Base-by-base conservation (phyloP, 2,888 invertebrate species). In the Erannis defoliaria region DNA sequence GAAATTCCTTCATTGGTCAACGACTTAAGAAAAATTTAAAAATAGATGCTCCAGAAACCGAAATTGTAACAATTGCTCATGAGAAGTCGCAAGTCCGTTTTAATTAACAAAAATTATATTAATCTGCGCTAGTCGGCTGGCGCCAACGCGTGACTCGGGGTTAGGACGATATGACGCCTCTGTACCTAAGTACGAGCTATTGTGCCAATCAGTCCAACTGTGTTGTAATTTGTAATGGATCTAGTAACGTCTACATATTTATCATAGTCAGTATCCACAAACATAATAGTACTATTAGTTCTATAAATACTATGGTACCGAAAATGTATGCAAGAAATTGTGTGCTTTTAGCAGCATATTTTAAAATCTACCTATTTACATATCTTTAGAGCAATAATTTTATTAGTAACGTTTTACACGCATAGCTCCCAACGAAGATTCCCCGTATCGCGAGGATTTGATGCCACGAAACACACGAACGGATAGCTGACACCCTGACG, bases 71-170 rank as follows among this genome's bases (percentile, higher is more conserved):
- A 89, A 88, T 90, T 86, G 84, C 69, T 71, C 75, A 71, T 75
- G 79, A 78, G 83, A 80, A 71, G 77, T 76, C 73, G 75, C 81
- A 84, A 86, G 82, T 83, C 77, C 79, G 76, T 81, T 79, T 82
- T 81, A 90, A 90, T 91, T 90, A 89, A 88, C 78, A 84, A 89
- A 90, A 88, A 86, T 80, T 83, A 83, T 83, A 83, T 85, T 89
- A 86, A 88, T 87, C 84, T 82, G 78, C 78, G 68, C 74, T 71
- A 72, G 77, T 74, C 70, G 62, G 12, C 19, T 46, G 46, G 31
- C 46, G 46, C 31, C 88, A 78, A 74, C 74, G 80, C 71, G 71
- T 73, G 62, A 26, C 71, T 71, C 53, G 59, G 58, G 48, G 55
- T 68, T 70, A 61, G 67, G 66, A 51, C 68, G 43, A 60, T 33